These are phyloP conservation scores for Zaprionus nigranus DNA, from an alignment of 1,140 invertebrate species.

Conservation along the genomic window DNA sequence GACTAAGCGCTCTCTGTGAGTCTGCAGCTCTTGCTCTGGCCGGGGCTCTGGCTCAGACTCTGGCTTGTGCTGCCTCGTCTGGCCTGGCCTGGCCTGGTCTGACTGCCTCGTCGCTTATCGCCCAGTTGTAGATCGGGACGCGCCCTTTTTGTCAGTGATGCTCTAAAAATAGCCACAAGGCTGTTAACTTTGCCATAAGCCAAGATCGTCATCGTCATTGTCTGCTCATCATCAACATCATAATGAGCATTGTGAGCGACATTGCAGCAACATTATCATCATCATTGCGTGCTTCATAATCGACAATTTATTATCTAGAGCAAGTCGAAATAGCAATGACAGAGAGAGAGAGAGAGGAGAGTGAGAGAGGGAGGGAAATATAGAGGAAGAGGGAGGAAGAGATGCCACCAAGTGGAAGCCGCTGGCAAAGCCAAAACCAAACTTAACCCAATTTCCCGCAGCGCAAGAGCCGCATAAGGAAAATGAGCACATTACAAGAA, in stretches of 20 bases:
- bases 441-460: constrained; percentile 73
- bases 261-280: constrained; percentile 12
- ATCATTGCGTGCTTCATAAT: constrained; percentile 33
- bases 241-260: not conserved
- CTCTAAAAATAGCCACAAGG: constrained; percentile 72
- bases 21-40: not conserved
- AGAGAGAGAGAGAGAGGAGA: constrained; percentile 2
- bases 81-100: not conserved
- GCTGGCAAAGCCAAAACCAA: constrained; percentile 38
- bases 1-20: constrained; percentile 67
- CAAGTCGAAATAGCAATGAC: constrained; percentile 61
- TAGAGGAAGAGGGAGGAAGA: not conserved
- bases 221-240: constrained; percentile 36
- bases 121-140: constrained; percentile 60
- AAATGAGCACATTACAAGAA: constrained; percentile 79
- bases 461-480: constrained; percentile 64
- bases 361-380: not conserved
- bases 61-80: not conserved
- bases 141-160: constrained; percentile 58
- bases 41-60: not conserved
- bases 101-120: constrained; percentile 54
- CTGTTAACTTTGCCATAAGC: constrained; percentile 56
- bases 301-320: constrained; percentile 59
- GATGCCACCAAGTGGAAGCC: not conserved
- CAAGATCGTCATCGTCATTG: constrained; percentile 13